phyloP scores from a whole-genome alignment of 2,888 invertebrate genomes.

The Caprella mutica region DNA sequence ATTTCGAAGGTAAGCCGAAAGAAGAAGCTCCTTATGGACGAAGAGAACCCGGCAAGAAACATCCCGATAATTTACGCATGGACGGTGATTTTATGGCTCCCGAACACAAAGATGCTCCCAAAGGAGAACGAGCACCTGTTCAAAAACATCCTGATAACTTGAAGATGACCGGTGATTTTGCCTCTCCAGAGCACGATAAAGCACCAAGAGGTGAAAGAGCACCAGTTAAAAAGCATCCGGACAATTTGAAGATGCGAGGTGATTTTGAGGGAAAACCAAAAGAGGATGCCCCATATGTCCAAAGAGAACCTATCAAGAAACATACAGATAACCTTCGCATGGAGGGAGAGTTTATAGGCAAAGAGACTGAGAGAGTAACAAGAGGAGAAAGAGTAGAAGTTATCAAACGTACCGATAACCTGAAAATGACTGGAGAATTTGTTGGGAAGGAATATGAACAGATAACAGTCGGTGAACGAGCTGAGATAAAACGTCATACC shows the following conservation, averaged over 20 bases:
- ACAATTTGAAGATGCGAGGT: conserved; percentile 49
- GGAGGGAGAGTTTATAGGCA: conserved; percentile 34
- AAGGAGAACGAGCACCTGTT: conserved; percentile 29
- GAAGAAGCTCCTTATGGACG: conserved; percentile 16
- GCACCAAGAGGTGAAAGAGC: conserved; percentile 31
- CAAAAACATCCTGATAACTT: conserved; percentile 41
- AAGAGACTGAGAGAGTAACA: neutral
- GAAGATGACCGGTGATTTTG: conserved; percentile 50
- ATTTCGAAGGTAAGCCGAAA: conserved; percentile 19
- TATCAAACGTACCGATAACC: conserved; percentile 46
- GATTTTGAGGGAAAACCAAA: conserved; percentile 44
- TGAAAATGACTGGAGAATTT: conserved; percentile 38
- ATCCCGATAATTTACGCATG: conserved; percentile 25
- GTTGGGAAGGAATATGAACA: conserved; percentile 10
- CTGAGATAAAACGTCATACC: conserved; percentile 19
- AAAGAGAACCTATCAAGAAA: conserved; percentile 41
- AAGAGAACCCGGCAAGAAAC: neutral
- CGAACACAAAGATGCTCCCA: conserved; percentile 14
- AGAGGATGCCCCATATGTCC: conserved; percentile 46
- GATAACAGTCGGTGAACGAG: conserved; percentile 38
- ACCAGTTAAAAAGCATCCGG: conserved; percentile 44
- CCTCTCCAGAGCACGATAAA: conserved; percentile 46
- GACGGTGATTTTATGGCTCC: conserved; percentile 23
- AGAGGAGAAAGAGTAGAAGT: conserved; percentile 31
- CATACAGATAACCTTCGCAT: conserved; percentile 35